Evolutionary conservation across 2,888 invertebrate genomes (phyloP).

Genomic region (Tanaodytes sp.): DNA sequence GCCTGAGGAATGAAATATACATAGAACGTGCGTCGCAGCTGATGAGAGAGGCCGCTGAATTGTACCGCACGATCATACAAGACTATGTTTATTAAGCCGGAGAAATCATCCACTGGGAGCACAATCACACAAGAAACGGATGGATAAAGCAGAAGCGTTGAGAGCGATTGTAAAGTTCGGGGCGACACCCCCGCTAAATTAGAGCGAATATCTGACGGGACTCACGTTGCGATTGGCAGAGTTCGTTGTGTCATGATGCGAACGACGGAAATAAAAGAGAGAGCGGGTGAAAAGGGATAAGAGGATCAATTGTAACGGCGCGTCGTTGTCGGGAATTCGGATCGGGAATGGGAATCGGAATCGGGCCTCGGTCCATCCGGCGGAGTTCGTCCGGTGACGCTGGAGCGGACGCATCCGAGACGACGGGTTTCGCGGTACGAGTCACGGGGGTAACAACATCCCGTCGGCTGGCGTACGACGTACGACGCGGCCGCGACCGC

Average conservation of each 20-base stretch:
- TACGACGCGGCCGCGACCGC: constrained; percentile 23
- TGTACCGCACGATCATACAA: too few relatives aligned
- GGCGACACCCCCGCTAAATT: too few relatives aligned
- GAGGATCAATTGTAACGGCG: not conserved
- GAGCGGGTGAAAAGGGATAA: too few relatives aligned
- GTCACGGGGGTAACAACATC: constrained; percentile 1
- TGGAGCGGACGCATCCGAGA: too few relatives aligned
- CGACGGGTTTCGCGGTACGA: not conserved
- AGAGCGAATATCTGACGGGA: not conserved
- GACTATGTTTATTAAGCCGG: too few relatives aligned
- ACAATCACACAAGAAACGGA: too few relatives aligned
- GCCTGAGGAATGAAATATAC: too few relatives aligned
- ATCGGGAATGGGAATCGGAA: not conserved
- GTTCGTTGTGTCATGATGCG: constrained; percentile 30
- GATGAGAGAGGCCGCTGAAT: not conserved
- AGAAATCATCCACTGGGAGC: too few relatives aligned
- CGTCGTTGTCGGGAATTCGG: not conserved
- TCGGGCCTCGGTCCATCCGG: not conserved
- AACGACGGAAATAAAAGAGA: too few relatives aligned
- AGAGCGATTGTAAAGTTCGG: too few relatives aligned
- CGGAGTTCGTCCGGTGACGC: not conserved
- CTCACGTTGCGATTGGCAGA: constrained; percentile 30
- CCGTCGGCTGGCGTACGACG: not conserved
- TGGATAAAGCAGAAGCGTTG: too few relatives aligned
- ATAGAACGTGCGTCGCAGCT: too few relatives aligned